A percentile compares a stretch with the other conserved stretches of the same genome.
phyloP scores from a whole-genome alignment of 2,113 vertebrate genomes.

The Myiopsitta monachus region DNA sequence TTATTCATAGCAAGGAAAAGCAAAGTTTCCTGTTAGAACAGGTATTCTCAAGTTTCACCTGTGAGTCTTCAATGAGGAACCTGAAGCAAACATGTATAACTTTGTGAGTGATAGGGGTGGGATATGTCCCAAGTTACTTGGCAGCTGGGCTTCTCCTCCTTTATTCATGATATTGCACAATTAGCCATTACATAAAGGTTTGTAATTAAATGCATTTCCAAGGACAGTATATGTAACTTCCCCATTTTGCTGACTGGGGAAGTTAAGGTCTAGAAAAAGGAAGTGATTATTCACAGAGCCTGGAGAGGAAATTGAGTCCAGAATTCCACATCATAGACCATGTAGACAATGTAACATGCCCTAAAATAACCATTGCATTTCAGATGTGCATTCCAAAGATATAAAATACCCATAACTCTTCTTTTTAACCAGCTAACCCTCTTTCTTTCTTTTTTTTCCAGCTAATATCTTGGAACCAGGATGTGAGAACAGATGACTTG shows the following conservation, averaged over 20 bases:
- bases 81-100: background rate
- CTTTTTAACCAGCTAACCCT: background rate
- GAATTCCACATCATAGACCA: background rate
- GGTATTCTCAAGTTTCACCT: background rate
- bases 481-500: background rate
- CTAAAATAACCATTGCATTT: background rate
- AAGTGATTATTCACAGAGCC: conserved; percentile 13
- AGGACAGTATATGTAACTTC: background rate
- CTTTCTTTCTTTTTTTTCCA: background rate
- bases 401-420: background rate
- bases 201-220: background rate
- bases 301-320: background rate
- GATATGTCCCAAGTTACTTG: background rate
- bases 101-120: background rate
- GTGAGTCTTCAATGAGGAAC: background rate
- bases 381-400: background rate
- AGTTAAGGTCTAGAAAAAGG: background rate
- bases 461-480: background rate
- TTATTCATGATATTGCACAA: background rate
- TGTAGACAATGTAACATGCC: background rate
- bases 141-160: background rate
- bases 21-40: background rate
- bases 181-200: background rate
- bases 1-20: background rate
- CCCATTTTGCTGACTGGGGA: background rate